Base-by-base conservation (phyloP, 2,888 invertebrate genomes). In the Mesorhabditis spiculigera region DNA sequence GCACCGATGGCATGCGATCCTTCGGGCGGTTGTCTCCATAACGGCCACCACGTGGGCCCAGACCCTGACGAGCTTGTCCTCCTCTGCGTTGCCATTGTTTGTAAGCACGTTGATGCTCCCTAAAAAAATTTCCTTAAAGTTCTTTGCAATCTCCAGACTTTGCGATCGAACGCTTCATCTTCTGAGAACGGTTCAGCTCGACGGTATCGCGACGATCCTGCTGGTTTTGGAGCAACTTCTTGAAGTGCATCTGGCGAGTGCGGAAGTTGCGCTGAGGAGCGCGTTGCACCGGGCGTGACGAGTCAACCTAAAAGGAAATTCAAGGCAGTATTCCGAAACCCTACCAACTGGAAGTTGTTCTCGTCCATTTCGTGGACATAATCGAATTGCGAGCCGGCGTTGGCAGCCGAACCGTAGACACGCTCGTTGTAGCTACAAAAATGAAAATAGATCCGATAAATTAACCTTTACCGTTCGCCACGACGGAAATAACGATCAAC, bases 341-440 rank as follows among this genome's bases (percentile, higher is more conserved):
- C 13, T n/a, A 83, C 98, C 88, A 98, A 89, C 87, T 97, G 97
- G 90, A 98, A 99, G 67, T 94, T 93, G 78, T 93, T 93, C 87
- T 99, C 98, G 86, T 98, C 98, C 87, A 98, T 97, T 83, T 98
- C 98, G 84, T 97, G 97, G 86, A 93, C 95, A 87, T 98, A 99
- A 0, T 97, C 94, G 88, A 98, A 98, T 82, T 96, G 96, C 85
- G 92, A 94, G 64, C 94, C 95, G 6, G 83, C 82, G 45, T 81
- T 83, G 6, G 81, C 81, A 65, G 86, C 86, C 62, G 82, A 82
- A 66, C 83, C 83, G 69, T 84, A 85, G 66, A 83, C 73, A 43
- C 84, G 80, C 70, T 85, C 84, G 71, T 84, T 84, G 78, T 84
- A 85, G 41, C 82, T 79, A 50, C 75, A 77, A 69, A 45, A 65